Conservation (phyloP, 2,888 invertebrate species). For the Drosophila meridionalis region DNA sequence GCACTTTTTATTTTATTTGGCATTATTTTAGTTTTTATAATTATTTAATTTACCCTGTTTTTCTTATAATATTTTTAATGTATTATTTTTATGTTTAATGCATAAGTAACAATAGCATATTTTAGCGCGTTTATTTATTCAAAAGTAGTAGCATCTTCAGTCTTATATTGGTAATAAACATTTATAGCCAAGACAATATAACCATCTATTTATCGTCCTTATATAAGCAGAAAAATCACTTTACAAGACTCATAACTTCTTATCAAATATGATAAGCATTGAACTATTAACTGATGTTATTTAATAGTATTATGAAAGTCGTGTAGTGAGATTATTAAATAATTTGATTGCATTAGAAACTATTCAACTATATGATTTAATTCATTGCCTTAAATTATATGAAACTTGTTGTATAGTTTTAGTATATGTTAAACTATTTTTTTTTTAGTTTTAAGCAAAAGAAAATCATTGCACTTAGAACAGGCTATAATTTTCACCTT, state of each 20-base stretch:
- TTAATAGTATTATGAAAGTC: too few relatives aligned
- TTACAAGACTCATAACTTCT: background rate
- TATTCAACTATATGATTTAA: too few relatives aligned
- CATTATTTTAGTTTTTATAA: background rate
- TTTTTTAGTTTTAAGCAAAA: too few relatives aligned
- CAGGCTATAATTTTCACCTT: too few relatives aligned
- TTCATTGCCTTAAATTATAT: too few relatives aligned
- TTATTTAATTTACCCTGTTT: too few relatives aligned
- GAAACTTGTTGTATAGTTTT: too few relatives aligned
- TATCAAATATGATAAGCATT: background rate
- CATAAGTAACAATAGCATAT: background rate
- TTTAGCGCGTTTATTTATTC: background rate
- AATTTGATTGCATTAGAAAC: too few relatives aligned
- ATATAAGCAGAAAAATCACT: background rate
- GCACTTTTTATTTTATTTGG: background rate
- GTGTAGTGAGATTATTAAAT: too few relatives aligned
- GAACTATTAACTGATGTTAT: too few relatives aligned
- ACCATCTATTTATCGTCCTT: background rate
- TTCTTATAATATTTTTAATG: background rate
- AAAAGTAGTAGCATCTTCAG: background rate
- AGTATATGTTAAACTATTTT: too few relatives aligned
- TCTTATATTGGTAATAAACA: background rate
- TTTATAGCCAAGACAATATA: background rate
- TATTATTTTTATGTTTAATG: background rate
- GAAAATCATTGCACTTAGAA: too few relatives aligned